Conservation (phyloP, 92 coral and sea anemone genomes). For the Siderastrea radians region DNA sequence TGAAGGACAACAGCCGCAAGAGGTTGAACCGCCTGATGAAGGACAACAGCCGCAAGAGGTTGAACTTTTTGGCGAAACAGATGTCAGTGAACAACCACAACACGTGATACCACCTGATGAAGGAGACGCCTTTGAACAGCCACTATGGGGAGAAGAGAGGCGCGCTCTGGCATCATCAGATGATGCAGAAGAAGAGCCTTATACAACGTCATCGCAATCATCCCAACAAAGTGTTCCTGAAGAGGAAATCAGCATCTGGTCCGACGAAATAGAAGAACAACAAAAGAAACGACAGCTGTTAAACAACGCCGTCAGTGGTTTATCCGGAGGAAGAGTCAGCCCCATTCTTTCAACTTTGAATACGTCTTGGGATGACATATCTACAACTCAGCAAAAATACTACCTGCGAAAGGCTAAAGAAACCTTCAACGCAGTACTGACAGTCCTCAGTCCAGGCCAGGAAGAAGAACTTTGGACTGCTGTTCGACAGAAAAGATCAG, state of each 20-base stretch:
- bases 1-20: no score
- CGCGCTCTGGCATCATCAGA: no score
- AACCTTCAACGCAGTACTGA: conserved; percentile 49
- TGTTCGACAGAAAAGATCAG: conserved; percentile 34
- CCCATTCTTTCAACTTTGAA: conserved; percentile 67
- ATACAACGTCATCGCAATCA: conserved; percentile 42
- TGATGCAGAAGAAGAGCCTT: no score
- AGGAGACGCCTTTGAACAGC: no score
- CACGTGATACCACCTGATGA: no score
- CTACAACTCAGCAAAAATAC: conserved; percentile 61
- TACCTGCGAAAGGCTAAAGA: conserved; percentile 65
- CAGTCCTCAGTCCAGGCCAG: conserved; percentile 70
- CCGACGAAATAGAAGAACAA: conserved; percentile 67
- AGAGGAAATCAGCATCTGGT: conserved; percentile 70
- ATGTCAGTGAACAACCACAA: no score
- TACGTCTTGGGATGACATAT: conserved; percentile 67
- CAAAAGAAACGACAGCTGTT: conserved; percentile 41
- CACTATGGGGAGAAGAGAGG: no score
- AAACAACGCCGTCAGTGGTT: conserved; percentile 40
- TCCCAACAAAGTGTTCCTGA: conserved; percentile 55
- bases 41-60: no score
- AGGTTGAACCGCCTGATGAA: no score
- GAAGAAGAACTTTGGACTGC: conserved; percentile 70
- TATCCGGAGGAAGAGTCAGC: conserved; percentile 54
- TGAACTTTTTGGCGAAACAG: no score